Conservation (phyloP, 2,113 vertebrate species). For the Serilophus lunatus region DNA sequence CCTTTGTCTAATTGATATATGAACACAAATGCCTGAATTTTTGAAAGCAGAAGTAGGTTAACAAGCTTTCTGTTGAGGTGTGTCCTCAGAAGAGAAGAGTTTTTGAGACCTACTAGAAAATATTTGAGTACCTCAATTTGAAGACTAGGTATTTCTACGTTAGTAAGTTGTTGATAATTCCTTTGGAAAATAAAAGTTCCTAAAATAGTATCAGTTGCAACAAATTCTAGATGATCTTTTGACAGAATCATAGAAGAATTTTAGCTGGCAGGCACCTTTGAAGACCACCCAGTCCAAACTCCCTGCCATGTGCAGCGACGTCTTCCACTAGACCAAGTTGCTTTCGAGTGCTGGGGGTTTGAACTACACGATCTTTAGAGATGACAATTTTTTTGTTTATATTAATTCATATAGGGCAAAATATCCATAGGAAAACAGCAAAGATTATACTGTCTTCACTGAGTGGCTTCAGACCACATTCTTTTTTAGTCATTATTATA, state of each 20-base stretch:
- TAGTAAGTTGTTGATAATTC: background rate
- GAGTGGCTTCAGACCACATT: background rate
- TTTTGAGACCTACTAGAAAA: background rate
- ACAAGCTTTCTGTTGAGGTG: background rate
- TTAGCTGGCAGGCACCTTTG: background rate
- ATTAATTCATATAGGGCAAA: background rate
- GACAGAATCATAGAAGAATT: background rate
- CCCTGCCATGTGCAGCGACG: fast-evolving
- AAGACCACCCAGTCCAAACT: background rate
- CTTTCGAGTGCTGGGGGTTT: background rate
- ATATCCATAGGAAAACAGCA: background rate
- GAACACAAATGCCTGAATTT: background rate
- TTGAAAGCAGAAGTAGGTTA: background rate
- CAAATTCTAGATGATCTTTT: background rate
- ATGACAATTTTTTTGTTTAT: background rate
- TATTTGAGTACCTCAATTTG: background rate
- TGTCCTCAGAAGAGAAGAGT: background rate
- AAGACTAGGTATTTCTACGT: background rate
- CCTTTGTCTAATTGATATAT: background rate
- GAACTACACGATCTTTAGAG: background rate
- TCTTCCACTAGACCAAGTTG: background rate
- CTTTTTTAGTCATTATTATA: background rate
- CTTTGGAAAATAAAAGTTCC: background rate
- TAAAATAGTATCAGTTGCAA: background rate
- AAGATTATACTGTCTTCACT: background rate